These are phyloP conservation scores for Myrmecobius fasciatus DNA, from an alignment of 2,113 vertebrate genomes.

Conservation along the genomic window DNA sequence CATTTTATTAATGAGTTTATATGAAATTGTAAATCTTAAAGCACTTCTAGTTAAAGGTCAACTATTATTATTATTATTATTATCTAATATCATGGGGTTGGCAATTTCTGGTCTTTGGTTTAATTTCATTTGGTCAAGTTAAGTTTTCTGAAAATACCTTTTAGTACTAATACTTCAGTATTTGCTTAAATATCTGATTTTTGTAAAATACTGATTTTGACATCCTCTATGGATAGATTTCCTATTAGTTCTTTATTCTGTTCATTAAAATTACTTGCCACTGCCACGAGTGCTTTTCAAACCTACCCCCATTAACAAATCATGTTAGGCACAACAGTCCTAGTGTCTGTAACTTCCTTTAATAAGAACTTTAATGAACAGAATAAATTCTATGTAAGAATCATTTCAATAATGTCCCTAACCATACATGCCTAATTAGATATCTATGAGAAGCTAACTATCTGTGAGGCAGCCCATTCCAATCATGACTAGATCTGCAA, in stretches of 20 bases:
- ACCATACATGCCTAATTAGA: neutral
- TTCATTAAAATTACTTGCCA: no score
- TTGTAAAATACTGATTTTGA: neutral
- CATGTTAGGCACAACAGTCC: neutral
- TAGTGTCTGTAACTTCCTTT: neutral
- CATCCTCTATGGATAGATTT: neutral
- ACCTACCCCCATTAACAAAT: neutral
- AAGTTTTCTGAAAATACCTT: conserved; percentile 1
- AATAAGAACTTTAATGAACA: neutral
- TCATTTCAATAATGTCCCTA: neutral
- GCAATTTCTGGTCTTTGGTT: neutral
- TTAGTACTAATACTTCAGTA: neutral
- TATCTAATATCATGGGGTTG: neutral
- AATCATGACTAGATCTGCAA: neutral
- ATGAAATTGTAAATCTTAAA: neutral
- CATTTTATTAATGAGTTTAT: neutral
- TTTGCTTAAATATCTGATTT: neutral
- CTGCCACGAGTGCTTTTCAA: neutral
- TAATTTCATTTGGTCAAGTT: conserved; percentile 5
- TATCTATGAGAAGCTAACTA: neutral
- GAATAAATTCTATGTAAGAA: neutral
- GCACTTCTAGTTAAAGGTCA: neutral
- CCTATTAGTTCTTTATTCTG: neutral
- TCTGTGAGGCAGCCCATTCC: neutral
- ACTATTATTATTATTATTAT: neutral